phyloP scores from a whole-genome alignment of 1,140 invertebrate genomes.

The Ganaspis sp. region DNA sequence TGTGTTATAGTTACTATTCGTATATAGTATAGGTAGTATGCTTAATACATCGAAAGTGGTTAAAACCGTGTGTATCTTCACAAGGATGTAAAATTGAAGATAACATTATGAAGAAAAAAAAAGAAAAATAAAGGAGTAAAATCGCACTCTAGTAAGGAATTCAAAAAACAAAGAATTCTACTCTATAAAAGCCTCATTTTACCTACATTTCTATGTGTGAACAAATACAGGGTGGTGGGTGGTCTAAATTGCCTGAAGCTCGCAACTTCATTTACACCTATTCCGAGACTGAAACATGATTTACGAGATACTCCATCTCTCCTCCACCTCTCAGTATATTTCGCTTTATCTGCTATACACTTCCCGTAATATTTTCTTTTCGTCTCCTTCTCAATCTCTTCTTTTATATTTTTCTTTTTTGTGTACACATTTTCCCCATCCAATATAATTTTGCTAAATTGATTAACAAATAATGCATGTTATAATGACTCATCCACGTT shows the following conservation, averaged over 20 bases:
- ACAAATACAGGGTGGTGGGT: not conserved
- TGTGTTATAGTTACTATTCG: no score
- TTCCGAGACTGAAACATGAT: conserved; percentile 64
- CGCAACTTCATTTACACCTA: conserved; percentile 75
- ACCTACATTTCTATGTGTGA: conserved; percentile 22
- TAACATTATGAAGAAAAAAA: no score
- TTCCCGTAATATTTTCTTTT: conserved; percentile 38
- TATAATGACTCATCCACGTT: no score
- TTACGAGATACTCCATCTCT: conserved; percentile 70
- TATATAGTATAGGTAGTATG: no score
- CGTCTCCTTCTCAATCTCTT: conserved; percentile 32
- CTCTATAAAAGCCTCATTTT: not conserved
- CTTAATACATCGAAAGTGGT: no score
- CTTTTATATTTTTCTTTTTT: conserved; percentile 10
- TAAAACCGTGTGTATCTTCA: no score
- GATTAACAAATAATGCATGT: no score
- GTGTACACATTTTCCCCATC: conserved; percentile 29
- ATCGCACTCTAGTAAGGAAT: no score
- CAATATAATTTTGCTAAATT: no score
- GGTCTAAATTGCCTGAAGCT: conserved; percentile 11
- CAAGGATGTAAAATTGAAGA: no score
- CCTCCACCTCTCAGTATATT: conserved; percentile 35
- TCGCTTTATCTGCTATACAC: not conserved
- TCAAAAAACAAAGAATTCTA: no score
- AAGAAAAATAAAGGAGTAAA: no score